Evolutionary conservation across 2,797 vertebrate species (phyloP).

Genomic region (Anguilla obscura): DNA sequence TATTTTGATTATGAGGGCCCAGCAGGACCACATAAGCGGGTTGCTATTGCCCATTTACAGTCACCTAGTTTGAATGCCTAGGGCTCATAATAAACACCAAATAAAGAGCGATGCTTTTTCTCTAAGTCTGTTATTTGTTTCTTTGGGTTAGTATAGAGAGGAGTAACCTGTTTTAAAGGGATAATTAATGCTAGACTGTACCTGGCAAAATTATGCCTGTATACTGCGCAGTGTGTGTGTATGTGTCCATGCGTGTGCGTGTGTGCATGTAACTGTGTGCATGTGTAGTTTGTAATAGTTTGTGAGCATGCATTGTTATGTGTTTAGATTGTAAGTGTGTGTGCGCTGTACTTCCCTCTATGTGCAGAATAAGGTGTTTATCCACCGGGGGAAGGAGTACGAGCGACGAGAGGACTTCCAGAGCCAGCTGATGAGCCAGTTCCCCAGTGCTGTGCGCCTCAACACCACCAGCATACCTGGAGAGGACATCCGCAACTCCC

Average conservation of each 20-base stretch:
- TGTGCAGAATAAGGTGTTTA: conserved; percentile 94
- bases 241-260: conserved; percentile 5
- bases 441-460: conserved; percentile 87
- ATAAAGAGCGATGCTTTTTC: neutral
- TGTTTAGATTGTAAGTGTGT: neutral
- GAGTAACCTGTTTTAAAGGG: no score
- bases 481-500: conserved; percentile 80
- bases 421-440: conserved; percentile 91
- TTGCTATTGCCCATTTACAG: neutral
- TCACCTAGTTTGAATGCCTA: neutral
- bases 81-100: neutral
- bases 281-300: neutral
- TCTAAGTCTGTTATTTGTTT: neutral
- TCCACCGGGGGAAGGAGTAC: conserved; percentile 96
- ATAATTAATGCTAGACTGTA: neutral
- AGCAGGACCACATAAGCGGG: neutral
- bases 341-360: neutral
- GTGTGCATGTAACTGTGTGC: neutral
- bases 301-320: neutral
- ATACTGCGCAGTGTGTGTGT: conserved; percentile 40
- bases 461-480: conserved; percentile 90
- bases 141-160: neutral
- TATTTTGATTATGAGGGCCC: neutral
- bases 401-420: conserved; percentile 97
- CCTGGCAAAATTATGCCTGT: neutral